A percentile compares a stretch with the other conserved stretches of the same genome.
phyloP scores from a whole-genome alignment of 2,888 invertebrate genomes.

The Aporophyla lueneburgensis region DNA sequence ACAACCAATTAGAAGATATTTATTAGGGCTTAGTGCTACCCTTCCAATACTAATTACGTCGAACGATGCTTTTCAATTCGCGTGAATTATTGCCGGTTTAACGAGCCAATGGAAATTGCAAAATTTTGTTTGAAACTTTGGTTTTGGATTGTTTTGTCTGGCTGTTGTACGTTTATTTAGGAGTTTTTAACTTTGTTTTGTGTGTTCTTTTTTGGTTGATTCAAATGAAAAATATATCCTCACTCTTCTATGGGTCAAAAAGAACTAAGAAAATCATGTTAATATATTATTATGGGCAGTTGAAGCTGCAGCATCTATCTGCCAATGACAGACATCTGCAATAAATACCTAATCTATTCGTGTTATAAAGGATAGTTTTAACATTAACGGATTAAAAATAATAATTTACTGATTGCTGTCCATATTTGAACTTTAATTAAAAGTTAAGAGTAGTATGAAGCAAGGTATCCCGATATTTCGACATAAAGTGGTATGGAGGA shows the following conservation, averaged over 20 bases:
- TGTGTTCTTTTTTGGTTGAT: background rate
- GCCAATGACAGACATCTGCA: background rate
- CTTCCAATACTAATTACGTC: constrained; percentile 66
- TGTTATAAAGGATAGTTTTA: too few relatives aligned
- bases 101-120: constrained; percentile 36
- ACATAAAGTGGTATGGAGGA: too few relatives aligned
- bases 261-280: background rate
- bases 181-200: background rate
- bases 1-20: constrained; percentile 83
- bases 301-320: background rate
- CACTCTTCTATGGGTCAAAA: background rate
- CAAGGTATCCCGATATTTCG: too few relatives aligned
- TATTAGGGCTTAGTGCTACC: constrained; percentile 75
- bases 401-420: too few relatives aligned
- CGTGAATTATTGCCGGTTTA: constrained; percentile 56
- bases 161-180: constrained; percentile 3
- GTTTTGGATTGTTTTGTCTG: constrained; percentile 35
- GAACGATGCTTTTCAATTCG: constrained; percentile 54
- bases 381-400: too few relatives aligned
- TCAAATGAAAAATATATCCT: background rate
- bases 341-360: background rate
- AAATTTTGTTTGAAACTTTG: constrained; percentile 24
- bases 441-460: too few relatives aligned
- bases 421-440: background rate
- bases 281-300: too few relatives aligned